Evolutionary conservation across 2,797 vertebrate genomes (phyloP), one percentile per base, ranked within the genome.

Genomic region (Cyclura pinguis): DNA sequence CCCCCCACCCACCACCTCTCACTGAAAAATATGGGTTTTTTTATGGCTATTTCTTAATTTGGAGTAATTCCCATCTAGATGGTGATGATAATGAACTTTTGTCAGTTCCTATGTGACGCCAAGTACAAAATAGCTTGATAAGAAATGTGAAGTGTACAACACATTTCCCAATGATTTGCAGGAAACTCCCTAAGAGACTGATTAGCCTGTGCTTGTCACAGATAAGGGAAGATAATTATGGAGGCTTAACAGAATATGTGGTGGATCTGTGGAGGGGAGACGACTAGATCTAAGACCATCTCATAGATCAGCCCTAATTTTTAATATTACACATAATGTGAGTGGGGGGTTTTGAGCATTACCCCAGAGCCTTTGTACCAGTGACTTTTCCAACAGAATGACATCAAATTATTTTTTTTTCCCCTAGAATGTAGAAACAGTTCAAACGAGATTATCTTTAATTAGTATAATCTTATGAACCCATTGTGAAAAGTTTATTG

Each of bases 151-250:
- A 96, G 95, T 93, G 87, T 95, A 96, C 93, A 95, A 29, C 92
- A 95, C 67, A 91, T 93, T 97, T 95, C 95, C 95, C 96, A 96
- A 95, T 95, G 95, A 97, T 98, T 97, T 95, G 94, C 97, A 97
- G 97, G 97, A 96, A 98, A 99, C 98, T 99, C 99, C 99, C 99
- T 98, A 97, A 98, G 99, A 99, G 99, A 99, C 99, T 99, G 99
- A 99, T 99, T 99, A 99, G 98, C 97, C 96, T 96, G 96, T 92
- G 96, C 98, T 98, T 99, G 98, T 99, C 98, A 98, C 98, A 98
- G 98, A 98, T 98, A 98, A 91, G 97, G 97, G 95, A 97, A 98
- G 98, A 98, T 99, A 98, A 99, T 99, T 99, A 99, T 96, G 97
- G 98, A 96, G 98, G 98, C 98, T 99, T 98, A 98, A 98, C 97